A percentile compares a stretch with the other conserved stretches of the same genome.
Conservation (phyloP, 2,888 invertebrate species). For the Melitaea athalia region DNA sequence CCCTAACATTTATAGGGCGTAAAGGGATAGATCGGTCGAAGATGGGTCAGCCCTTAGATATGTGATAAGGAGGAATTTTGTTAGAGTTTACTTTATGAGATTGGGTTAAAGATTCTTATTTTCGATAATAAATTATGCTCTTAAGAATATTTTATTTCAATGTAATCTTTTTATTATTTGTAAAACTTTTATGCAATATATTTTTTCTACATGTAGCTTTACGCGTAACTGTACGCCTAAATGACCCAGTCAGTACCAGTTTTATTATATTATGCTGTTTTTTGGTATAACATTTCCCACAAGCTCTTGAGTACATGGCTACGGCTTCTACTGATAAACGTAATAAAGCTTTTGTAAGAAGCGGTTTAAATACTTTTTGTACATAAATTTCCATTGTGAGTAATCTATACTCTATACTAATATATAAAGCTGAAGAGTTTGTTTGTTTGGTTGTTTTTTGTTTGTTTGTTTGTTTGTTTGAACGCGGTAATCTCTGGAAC, state of each 20-base stretch:
- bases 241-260: no score
- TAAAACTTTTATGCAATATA: not conserved
- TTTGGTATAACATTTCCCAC: no score
- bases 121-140: not conserved
- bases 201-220: not conserved
- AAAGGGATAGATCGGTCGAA: not conserved
- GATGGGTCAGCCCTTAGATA: constrained; percentile 1
- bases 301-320: not conserved
- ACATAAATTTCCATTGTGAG: no score
- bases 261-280: no score
- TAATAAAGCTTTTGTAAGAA: no score
- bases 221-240: not conserved
- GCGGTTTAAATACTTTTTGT: no score
- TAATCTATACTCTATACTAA: no score
- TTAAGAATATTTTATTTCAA: not conserved
- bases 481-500: no score
- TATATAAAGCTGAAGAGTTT: no score
- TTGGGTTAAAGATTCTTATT: not conserved
- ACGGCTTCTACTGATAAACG: no score
- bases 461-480: no score
- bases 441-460: no score
- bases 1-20: not conserved
- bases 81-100: not conserved
- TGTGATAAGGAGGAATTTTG: constrained; percentile 5
- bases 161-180: not conserved